A percentile compares a stretch with the other conserved stretches of the same genome.
Evolutionary conservation across 2,113 vertebrate genomes (phyloP).

Genomic region (Hydropotes inermis): DNA sequence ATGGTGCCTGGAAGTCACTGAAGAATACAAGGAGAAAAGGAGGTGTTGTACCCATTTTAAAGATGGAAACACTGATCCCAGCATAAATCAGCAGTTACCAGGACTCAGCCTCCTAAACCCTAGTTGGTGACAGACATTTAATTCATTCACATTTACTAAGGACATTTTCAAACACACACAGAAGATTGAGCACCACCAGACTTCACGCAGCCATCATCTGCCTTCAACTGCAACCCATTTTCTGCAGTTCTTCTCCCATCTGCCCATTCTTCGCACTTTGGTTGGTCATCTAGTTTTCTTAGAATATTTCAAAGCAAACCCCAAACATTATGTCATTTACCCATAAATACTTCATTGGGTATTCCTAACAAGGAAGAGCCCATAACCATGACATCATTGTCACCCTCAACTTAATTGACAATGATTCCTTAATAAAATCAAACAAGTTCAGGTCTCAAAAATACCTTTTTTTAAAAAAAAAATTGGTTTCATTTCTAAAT

Average conservation of each 20-base stretch:
- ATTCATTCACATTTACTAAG: not conserved
- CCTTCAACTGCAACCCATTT: not conserved
- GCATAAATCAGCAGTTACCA: not conserved
- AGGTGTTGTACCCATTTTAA: not conserved
- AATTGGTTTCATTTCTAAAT: not conserved
- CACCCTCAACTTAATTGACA: not conserved
- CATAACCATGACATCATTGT: not conserved
- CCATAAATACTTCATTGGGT: not conserved
- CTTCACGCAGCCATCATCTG: accelerated
- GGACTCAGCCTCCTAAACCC: not conserved
- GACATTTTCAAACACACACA: not conserved
- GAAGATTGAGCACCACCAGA: not conserved
- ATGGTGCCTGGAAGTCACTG: not conserved
- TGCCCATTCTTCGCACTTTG: not conserved
- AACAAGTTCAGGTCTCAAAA: not conserved
- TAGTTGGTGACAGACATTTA: not conserved
- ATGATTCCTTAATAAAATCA: not conserved
- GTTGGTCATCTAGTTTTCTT: not conserved
- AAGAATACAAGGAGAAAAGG: not conserved
- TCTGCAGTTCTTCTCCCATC: not conserved
- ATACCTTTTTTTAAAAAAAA: not conserved
- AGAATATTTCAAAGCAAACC: not conserved
- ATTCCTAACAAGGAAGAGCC: not conserved
- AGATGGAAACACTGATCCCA: not conserved
- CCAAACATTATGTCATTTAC: not conserved